Conservation (phyloP, 2,797 vertebrate genomes). For the Bovichtus diacanthus region DNA sequence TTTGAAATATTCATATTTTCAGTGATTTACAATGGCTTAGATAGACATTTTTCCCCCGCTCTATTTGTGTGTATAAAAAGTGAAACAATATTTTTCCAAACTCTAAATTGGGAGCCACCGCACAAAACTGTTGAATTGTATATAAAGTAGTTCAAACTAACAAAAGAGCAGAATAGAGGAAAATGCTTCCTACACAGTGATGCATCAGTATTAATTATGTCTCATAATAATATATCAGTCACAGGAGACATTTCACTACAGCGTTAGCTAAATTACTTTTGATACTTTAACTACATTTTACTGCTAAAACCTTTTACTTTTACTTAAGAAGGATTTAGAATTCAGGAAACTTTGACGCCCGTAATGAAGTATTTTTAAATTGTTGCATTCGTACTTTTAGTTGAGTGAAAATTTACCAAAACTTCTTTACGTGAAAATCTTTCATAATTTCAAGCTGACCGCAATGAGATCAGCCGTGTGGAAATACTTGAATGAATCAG, state of each 20-base stretch:
- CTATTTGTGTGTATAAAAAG: not conserved
- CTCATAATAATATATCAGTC: not conserved
- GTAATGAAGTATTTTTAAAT: not conserved
- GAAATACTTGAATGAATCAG: conserved; percentile 42
- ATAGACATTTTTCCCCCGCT: not conserved
- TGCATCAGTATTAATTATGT: not conserved
- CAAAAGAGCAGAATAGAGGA: not conserved
- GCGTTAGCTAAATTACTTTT: not conserved
- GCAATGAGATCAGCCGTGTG: not conserved
- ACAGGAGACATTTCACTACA: not conserved
- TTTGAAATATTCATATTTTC: not conserved
- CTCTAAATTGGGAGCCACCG: not conserved
- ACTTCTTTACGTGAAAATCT: conserved; percentile 1
- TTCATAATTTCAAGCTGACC: conserved; percentile 7
- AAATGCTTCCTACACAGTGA: not conserved
- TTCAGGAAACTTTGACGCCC: not conserved
- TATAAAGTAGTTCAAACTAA: not conserved
- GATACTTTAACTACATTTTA: not conserved
- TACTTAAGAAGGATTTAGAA: not conserved
- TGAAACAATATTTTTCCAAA: not conserved
- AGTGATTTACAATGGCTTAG: not conserved
- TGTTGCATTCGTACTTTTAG: not conserved
- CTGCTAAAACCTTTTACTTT: not conserved
- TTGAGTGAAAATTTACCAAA: conserved; percentile 2
- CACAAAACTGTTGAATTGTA: not conserved